Base-by-base conservation (phyloP, 2,113 vertebrate species). In the Connochaetes taurinus region DNA sequence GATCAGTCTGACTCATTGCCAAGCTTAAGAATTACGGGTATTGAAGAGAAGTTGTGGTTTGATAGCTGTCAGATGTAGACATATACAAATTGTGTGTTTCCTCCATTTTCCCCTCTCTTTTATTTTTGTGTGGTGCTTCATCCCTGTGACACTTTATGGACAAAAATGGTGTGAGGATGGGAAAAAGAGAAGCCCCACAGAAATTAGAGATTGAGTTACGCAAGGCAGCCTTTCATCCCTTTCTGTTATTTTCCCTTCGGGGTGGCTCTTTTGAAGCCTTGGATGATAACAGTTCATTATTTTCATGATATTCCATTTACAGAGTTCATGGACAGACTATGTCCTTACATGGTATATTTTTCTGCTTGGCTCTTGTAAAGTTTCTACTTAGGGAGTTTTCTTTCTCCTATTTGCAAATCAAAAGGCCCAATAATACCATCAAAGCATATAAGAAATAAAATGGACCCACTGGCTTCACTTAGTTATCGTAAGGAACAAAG, bases 201-300 rank as follows among this genome's bases (percentile, higher is more conserved):
- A 76, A 93, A 91, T 40, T 14, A 9, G 14, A 92, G 92, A 87
- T 31, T 36, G 33, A 36, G 55, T 97, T 95, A 95, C 9, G 7
- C 45, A 81, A 88, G 74, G 16, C 47, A 55, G 64, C 7, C 58
- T 91, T 88, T 94, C 50, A 64, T 96, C 23, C 71, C 45, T 80
- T 89, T 87, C 27, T 89, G 82, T 82, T 62, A 13, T 81, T 92
- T 50, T 8, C 84, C 55, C 29, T 57, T 85, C 5, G 4, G 62
- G 27, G 23, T 80, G 93, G 86, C 53, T 97, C 95, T 95, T 97
- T 94, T 96, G 95, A 97, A 98, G 91, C 71, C 50, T n/a, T 25
- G 80, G 71, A 95, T 98, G 96, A 98, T 58, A 96, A 98, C 98
- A 97, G 80, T 83, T 76, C 94, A 36, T 94, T 94, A 96, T 94